Percentiles rank a stretch among this genome's conserved stretches.
These are phyloP conservation scores for Poecile montanus DNA, from an alignment of 2,797 vertebrate species.

Conservation along the genomic window DNA sequence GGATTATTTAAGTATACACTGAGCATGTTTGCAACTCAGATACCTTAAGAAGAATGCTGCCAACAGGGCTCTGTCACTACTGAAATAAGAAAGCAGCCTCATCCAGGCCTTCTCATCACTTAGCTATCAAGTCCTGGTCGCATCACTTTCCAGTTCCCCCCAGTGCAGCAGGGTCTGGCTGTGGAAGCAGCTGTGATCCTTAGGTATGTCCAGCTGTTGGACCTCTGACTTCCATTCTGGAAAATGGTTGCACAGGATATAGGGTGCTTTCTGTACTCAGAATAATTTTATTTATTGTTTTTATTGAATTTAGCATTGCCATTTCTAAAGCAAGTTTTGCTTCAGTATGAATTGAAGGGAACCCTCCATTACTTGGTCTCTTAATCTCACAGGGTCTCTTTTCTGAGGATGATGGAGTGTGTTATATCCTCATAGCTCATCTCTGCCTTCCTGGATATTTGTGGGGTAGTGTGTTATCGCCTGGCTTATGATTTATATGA, in stretches of 20 bases:
- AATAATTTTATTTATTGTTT: background rate
- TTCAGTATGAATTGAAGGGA: background rate
- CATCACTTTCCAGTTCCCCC: background rate
- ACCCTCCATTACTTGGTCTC: background rate
- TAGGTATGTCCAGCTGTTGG: background rate
- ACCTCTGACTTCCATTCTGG: background rate
- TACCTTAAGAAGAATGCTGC: background rate
- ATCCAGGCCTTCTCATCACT: background rate
- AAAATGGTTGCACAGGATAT: rapidly evolving
- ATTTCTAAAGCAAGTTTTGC: background rate
- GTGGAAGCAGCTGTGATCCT: background rate
- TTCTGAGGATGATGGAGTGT: background rate
- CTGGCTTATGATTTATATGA: background rate
- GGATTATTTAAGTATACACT: background rate
- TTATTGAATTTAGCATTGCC: background rate
- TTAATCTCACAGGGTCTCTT: background rate
- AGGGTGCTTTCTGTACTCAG: background rate
- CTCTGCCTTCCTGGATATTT: background rate
- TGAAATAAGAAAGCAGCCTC: background rate
- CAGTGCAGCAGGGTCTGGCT: background rate
- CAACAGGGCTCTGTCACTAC: background rate
- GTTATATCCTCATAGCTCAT: background rate
- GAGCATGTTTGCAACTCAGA: background rate
- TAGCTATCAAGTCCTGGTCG: background rate
- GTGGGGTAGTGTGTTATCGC: background rate